phyloP scores from a whole-genome alignment of 1,140 invertebrate species.

The Helicoverpa armigera region DNA sequence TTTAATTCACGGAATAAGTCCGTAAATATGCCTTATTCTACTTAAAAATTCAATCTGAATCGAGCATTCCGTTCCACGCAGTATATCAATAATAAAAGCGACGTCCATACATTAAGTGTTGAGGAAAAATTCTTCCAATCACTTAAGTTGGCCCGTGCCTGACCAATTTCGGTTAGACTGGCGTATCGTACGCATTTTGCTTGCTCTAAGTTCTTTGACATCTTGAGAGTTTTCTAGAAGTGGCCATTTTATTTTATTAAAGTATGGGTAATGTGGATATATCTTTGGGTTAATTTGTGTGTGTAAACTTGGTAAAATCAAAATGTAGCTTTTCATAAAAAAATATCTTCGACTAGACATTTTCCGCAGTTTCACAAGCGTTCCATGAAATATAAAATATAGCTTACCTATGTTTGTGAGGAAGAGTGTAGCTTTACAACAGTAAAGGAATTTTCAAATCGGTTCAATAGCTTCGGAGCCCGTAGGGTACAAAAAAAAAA shows the following conservation, averaged over 20 bases:
- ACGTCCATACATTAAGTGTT: neutral
- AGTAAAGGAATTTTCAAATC: too few species aligned
- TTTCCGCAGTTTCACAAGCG: too few species aligned
- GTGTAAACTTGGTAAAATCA: too few species aligned
- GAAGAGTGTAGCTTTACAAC: too few species aligned
- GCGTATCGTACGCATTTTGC: slow-evolving; percentile 38
- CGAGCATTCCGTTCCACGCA: neutral
- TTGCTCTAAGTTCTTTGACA: slow-evolving; percentile 10
- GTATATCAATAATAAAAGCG: neutral
- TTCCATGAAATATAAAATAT: too few species aligned
- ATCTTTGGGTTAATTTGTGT: too few species aligned
- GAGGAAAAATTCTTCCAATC: slow-evolving; percentile 37
- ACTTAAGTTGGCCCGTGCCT: slow-evolving; percentile 37
- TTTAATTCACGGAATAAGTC: neutral
- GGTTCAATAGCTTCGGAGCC: too few species aligned
- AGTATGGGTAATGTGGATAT: too few species aligned
- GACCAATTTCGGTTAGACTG: slow-evolving; percentile 36
- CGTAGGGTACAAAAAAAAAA: too few species aligned
- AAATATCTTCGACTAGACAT: too few species aligned
- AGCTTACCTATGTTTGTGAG: too few species aligned
- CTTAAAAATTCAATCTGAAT: neutral
- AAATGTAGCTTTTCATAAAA: too few species aligned
- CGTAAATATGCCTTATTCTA: neutral
- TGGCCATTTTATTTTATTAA: neutral
- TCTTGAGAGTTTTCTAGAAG: neutral